Base-by-base conservation (phyloP, 2,888 invertebrate species). In the Euzophera pinguis region DNA sequence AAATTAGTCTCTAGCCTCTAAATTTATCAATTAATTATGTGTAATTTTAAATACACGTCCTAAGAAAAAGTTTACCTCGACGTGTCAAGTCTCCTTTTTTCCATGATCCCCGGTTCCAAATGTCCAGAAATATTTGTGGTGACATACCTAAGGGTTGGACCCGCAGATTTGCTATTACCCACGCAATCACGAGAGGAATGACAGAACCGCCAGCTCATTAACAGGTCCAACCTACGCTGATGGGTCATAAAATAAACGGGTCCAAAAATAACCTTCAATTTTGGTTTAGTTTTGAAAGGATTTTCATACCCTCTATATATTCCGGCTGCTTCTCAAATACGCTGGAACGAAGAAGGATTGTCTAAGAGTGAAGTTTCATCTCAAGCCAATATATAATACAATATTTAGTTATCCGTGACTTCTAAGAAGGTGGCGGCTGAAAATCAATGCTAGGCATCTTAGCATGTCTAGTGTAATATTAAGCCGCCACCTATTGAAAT, bases 41-140 rank as follows among this genome's bases (percentile, higher is more conserved):
- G n/a, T n/a, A n/a, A n/a, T n/a, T n/a, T n/a, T n/a, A 22, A 22
- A 22, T 22, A 22, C 2, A 3, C 5, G 22, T 5, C 22, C 3
- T 22, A 5, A 22, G 3, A 22, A 22, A 22, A 22, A 22, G 3
- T 22, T 5, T 3, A 22, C 22, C 3, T 22, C 22, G 5, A 32
- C 1, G 3, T 32, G 32, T 7, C 9, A 29, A 13, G 9, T 45
- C 32, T 45, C 10, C 45, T 5, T 14, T 13, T 43, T 45, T 45
- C 45, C 6, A 3, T 32, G 32, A 32, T 45, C 45, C 1, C 5
- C 1, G 9, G 32, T 5, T 13, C 32, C 3, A 45, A 45, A 16
- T 45, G 45, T 32, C 45, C 45, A 45, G 14, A 45, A 32, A 45
- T 45, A 6, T 45, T 45, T 45, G 45, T 10, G 45, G 45, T 45